Evolutionary conservation across 2,113 vertebrate species (phyloP).

Genomic region (Guaruba guarouba): DNA sequence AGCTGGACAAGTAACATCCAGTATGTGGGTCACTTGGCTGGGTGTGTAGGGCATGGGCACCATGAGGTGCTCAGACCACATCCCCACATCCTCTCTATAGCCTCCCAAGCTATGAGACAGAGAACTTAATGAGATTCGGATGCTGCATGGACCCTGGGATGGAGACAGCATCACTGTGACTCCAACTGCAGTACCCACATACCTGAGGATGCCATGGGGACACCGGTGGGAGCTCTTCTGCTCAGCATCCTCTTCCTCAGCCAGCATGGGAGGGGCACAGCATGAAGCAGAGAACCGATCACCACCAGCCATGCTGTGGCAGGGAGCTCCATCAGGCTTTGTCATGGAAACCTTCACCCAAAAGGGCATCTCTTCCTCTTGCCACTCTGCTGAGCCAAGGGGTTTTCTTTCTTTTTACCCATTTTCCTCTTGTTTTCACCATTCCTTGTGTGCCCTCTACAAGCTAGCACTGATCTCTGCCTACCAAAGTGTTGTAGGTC

Average conservation of each 20-base stretch:
- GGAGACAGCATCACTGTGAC: background rate
- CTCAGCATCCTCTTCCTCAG: background rate
- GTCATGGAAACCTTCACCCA: background rate
- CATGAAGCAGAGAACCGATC: rapidly evolving
- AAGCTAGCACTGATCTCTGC: background rate
- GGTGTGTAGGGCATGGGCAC: background rate
- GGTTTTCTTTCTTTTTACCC: background rate
- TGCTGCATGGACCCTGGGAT: background rate
- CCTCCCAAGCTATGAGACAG: background rate
- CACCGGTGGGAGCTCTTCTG: background rate
- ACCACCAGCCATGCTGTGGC: rapidly evolving
- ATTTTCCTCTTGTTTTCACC: background rate
- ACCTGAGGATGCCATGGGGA: background rate
- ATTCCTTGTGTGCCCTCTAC: background rate
- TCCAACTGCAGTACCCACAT: rapidly evolving
- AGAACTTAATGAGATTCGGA: rapidly evolving
- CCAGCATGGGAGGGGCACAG: background rate
- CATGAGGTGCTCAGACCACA: background rate
- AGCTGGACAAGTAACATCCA: too few relatives aligned
- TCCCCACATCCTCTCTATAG: background rate
- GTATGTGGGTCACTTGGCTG: rapidly evolving
- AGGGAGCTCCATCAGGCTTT: background rate
- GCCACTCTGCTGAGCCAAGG: background rate
- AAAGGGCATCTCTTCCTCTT: background rate
- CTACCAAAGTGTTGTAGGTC: background rate